Base-by-base conservation (phyloP, 2,797 vertebrate species). In the Arnoldichthys spilopterus region DNA sequence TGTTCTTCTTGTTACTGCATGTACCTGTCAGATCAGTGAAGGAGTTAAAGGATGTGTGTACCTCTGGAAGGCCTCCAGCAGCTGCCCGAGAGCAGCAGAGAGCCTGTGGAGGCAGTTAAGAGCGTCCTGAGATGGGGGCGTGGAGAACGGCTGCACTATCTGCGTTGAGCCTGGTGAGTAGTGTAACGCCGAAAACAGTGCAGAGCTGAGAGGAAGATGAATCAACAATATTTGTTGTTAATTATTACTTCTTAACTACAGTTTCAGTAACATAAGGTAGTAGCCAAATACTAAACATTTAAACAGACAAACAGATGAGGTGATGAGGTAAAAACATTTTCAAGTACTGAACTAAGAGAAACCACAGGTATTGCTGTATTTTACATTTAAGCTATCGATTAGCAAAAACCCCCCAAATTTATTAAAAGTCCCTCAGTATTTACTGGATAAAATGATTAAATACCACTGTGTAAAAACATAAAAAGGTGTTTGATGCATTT, bases 61-160 rank as follows among this genome's bases (percentile, higher is more conserved):
- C 97, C 96, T 95, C 84, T 92, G 94, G 86, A 98, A 96, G 77
- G 90, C 92, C 84, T 94, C 91, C 72, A 88, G 93, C 87, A 98
- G 94, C 89, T 95, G 93, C 72, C 90, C 94, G 82, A 97, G 92
- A 84, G 92, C 90, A 82, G 88, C 85, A 87, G 92, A 88, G 84
- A 98, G 91, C 73, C 93, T 94, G 80, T 96, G 93, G 84, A 98
- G 92, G 84, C 89, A 94, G 61, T 90, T 67, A 84, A 96, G 87
- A 6, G 93, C 92, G 67, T 95, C 94, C 86, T 94, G 91, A 85
- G 94, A 93, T 0, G 91, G 92, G 12, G 92, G 69, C 62, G 89
- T 87, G 85, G 90, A 45, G 22, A 37, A 30, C 13, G 78, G 75
- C 73, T 79, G 80, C 72, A 80, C 26, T 32, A 89, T 76, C 84